phyloP scores from a whole-genome alignment of 2,797 vertebrate species.

The Cyprinodon diabolis region DNA sequence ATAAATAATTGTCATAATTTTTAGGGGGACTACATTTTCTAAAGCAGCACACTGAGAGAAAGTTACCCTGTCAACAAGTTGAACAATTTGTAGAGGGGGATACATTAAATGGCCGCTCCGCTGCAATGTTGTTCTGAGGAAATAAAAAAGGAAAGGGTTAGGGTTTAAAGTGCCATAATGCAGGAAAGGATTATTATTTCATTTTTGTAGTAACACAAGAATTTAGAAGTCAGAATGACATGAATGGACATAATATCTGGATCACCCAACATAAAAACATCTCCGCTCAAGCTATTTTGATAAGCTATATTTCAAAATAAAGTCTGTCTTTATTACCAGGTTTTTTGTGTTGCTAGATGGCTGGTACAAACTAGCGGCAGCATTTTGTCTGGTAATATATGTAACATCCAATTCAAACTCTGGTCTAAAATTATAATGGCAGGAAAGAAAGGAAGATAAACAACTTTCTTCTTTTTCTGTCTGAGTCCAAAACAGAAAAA shows the following conservation, averaged over 20 bases:
- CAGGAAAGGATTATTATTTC: no score
- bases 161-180: no score
- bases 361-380: slow-evolving; percentile 52
- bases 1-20: no score
- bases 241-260: slow-evolving; percentile 8
- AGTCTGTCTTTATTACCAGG: slow-evolving; percentile 17
- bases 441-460: slow-evolving; percentile 52
- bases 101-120: no score
- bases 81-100: no score
- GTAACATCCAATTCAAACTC: slow-evolving; percentile 63
- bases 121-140: no score
- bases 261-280: slow-evolving; percentile 34
- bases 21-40: no score
- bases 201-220: slow-evolving; percentile 1
- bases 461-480: slow-evolving; percentile 55
- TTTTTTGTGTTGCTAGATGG: slow-evolving; percentile 65
- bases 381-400: slow-evolving; percentile 51
- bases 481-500: slow-evolving; percentile 49
- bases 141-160: no score
- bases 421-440: slow-evolving; percentile 64
- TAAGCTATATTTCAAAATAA: slow-evolving; percentile 50
- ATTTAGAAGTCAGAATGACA: slow-evolving; percentile 44
- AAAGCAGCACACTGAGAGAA: no score
- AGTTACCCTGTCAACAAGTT: no score
- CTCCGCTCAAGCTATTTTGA: slow-evolving; percentile 48